Evolutionary conservation across 2,888 invertebrate species (phyloP).

Genomic region (Eretmocerus hayati): DNA sequence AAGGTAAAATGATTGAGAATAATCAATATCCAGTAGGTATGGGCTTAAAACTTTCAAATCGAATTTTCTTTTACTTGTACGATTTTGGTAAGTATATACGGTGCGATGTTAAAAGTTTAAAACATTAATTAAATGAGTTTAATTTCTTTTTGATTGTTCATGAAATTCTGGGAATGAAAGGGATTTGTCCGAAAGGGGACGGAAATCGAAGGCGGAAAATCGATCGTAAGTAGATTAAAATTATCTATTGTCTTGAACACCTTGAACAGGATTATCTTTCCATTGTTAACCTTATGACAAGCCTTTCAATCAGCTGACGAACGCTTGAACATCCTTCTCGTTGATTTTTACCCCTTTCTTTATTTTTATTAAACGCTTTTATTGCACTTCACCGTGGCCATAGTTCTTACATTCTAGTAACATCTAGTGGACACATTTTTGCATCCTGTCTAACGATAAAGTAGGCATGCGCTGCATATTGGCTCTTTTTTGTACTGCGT

Average conservation of each 20-base stretch:
- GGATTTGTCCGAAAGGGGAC: background rate
- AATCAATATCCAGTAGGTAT: conserved; percentile 9
- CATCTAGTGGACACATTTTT: too few species aligned
- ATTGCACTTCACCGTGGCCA: too few species aligned
- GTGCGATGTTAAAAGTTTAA: background rate
- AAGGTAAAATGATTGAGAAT: conserved; percentile 1
- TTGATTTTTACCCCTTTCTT: background rate
- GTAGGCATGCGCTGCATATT: too few species aligned
- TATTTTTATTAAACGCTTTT: too few species aligned
- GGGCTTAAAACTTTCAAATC: conserved; percentile 10
- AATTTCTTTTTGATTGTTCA: conserved; percentile 10
- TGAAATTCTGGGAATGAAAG: conserved; percentile 9
- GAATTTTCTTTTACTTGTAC: conserved; percentile 12
- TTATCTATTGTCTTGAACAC: conserved; percentile 9
- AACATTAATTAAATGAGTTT: conserved; percentile 7
- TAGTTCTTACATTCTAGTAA: too few species aligned
- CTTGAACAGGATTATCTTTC: background rate
- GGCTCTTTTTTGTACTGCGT: too few species aligned
- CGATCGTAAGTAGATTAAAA: conserved; percentile 11
- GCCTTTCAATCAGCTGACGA: conserved; percentile 11
- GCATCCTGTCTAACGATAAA: too few species aligned
- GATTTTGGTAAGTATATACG: background rate
- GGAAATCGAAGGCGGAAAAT: background rate
- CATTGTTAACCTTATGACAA: conserved; percentile 8
- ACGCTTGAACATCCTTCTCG: conserved; percentile 2